These are phyloP conservation scores for Chaenodraco wilsoni DNA, from an alignment of 2,797 vertebrate species.

Conservation along the genomic window DNA sequence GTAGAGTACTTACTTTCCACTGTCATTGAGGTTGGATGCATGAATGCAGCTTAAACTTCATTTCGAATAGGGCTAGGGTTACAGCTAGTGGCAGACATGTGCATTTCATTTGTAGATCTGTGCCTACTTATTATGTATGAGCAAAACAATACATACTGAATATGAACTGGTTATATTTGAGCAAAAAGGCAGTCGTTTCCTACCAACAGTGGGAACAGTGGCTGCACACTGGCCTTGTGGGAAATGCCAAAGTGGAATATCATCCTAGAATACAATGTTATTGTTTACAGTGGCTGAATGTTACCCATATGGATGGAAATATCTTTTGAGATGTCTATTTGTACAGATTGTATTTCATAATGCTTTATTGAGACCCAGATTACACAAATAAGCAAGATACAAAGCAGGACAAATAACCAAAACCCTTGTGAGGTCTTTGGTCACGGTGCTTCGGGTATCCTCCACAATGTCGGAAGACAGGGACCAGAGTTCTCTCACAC, in stretches of 20 bases:
- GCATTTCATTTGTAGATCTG: constrained; percentile 30
- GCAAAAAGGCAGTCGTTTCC: constrained; percentile 60
- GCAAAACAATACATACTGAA: constrained; percentile 24
- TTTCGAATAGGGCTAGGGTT: constrained; percentile 1
- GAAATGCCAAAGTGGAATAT: constrained; percentile 83
- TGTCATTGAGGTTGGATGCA: background rate
- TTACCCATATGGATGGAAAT: constrained; percentile 82
- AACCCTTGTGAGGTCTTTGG: constrained; percentile 80
- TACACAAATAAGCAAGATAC: constrained; percentile 82
- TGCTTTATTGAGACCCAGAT: constrained; percentile 81
- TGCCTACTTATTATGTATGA: constrained; percentile 29
- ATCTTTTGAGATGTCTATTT: constrained; percentile 85
- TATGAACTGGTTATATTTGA: constrained; percentile 54
- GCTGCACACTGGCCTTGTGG: constrained; percentile 75
- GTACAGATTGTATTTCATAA: constrained; percentile 86
- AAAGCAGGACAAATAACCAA: constrained; percentile 84
- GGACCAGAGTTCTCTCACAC: constrained; percentile 60
- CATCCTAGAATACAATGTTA: constrained; percentile 83
- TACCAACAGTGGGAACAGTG: constrained; percentile 76
- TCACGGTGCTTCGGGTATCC: constrained; percentile 56
- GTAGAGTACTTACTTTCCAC: constrained; percentile 23
- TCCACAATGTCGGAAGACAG: constrained; percentile 59
- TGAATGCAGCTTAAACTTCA: constrained; percentile 13
- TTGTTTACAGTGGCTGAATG: constrained; percentile 88
- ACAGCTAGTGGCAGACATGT: constrained; percentile 28